Evolutionary conservation across 2,888 invertebrate genomes (phyloP).

Genomic region (Craniophora ligustri): DNA sequence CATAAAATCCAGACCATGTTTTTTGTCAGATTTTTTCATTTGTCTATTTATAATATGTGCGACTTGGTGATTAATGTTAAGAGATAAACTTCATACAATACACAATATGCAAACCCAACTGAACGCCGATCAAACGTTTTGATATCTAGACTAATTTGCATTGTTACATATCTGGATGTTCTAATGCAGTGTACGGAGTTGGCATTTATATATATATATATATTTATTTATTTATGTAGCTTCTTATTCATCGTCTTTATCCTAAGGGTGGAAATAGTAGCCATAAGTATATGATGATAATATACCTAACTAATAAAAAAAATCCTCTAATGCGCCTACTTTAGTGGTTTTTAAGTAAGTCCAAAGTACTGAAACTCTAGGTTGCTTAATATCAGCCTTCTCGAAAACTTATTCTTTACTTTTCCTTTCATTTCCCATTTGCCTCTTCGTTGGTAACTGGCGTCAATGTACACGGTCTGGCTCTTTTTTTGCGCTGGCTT

Average conservation of each 20-base stretch:
- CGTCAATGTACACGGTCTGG: too few species aligned
- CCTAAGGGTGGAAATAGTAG: too few species aligned
- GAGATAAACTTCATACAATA: slow-evolving; percentile 55
- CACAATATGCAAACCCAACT: slow-evolving; percentile 51
- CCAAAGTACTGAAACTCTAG: too few species aligned
- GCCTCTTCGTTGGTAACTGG: too few species aligned
- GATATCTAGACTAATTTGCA: slow-evolving; percentile 57
- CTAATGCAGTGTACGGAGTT: slow-evolving; percentile 41
- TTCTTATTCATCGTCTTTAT: slow-evolving; percentile 14
- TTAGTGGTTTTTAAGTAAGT: too few species aligned
- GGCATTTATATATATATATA: slow-evolving; percentile 33
- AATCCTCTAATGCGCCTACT: too few species aligned
- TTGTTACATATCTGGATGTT: slow-evolving; percentile 56
- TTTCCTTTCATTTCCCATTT: slow-evolving; percentile 23
- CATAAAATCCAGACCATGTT: slow-evolving; percentile 38
- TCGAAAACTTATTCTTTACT: not conserved
- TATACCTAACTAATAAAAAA: too few species aligned
- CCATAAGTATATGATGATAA: too few species aligned
- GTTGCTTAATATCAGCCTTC: not conserved
- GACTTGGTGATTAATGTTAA: slow-evolving; percentile 56
- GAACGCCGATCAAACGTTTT: slow-evolving; percentile 52
- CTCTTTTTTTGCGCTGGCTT: too few species aligned
- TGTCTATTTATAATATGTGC: slow-evolving; percentile 49
- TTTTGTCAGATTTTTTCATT: slow-evolving; percentile 33
- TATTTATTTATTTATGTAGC: slow-evolving; percentile 21